These are phyloP conservation scores for Sipha maydis DNA, from an alignment of 2,888 invertebrate species.

Conservation along the genomic window DNA sequence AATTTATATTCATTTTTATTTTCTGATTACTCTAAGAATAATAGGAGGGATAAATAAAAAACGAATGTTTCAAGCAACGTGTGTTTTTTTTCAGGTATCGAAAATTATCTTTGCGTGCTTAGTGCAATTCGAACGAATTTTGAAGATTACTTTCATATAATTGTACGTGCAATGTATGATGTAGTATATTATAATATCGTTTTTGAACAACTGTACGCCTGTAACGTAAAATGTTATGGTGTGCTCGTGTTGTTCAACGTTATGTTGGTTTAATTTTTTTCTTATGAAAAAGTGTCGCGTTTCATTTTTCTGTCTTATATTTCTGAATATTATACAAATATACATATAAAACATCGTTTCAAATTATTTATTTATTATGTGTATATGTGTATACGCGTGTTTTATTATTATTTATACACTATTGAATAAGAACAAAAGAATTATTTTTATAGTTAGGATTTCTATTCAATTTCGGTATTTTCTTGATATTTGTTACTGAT, in stretches of 20 bases:
- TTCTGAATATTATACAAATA: neutral
- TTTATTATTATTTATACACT: neutral
- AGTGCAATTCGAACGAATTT: neutral
- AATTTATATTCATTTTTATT: no score
- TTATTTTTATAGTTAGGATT: neutral
- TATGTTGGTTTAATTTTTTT: neutral
- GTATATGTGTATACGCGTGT: neutral
- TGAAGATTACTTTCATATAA: neutral
- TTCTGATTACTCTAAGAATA: no score
- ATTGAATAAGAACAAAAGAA: constrained; percentile 16
- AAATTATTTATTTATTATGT: neutral
- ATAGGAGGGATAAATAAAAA: no score
- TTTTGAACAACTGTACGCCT: no score
- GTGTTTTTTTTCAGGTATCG: no score
- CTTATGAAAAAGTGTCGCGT: neutral
- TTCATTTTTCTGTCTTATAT: neutral
- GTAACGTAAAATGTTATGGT: neutral
- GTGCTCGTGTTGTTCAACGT: neutral
- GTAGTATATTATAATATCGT: no score
- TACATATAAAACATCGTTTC: neutral
- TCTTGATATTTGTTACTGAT: constrained; percentile 4
- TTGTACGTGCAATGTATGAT: neutral
- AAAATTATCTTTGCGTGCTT: no score
- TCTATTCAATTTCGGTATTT: constrained; percentile 9
- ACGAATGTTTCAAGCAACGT: no score